These are phyloP conservation scores for Porites lutea DNA, from an alignment of 64 coral and sea anemone genomes.

Conservation along the genomic window DNA sequence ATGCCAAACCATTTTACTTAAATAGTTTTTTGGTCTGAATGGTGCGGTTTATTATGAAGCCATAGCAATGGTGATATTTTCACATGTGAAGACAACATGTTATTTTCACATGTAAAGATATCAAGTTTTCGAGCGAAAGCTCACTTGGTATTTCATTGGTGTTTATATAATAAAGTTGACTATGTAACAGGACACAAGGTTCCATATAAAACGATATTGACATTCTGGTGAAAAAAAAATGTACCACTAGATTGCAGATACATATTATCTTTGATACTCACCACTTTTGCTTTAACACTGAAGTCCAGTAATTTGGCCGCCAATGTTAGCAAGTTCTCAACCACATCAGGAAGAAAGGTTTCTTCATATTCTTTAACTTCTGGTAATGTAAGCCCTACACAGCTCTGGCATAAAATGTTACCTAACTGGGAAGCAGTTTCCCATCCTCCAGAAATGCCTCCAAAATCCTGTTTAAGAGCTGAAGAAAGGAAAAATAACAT, in stretches of 20 bases:
- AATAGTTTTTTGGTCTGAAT: too few relatives aligned
- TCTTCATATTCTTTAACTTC: constrained; percentile 67
- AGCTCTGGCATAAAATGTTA: constrained; percentile 90
- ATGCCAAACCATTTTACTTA: too few relatives aligned
- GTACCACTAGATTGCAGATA: not conserved
- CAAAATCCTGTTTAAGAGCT: constrained; percentile 97
- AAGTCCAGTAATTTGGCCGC: constrained; percentile 86
- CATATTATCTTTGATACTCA: not conserved
- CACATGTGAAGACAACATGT: too few relatives aligned
- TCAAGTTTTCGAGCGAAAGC: too few relatives aligned
- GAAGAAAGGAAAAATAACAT: not conserved
- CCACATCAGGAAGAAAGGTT: constrained; percentile 85
- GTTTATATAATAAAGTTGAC: too few relatives aligned
- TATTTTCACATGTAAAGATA: too few relatives aligned
- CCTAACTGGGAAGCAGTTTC: constrained; percentile 85
- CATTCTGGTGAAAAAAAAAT: too few relatives aligned
- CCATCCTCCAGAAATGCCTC: constrained; percentile 81
- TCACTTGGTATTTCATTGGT: too few relatives aligned
- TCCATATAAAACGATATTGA: too few relatives aligned
- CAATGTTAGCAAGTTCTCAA: constrained; percentile 85
- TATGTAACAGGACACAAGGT: too few relatives aligned
- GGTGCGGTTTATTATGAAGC: too few relatives aligned
- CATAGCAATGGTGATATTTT: too few relatives aligned
- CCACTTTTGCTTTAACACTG: constrained; percentile 53
- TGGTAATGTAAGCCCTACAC: constrained; percentile 77